Evolutionary conservation across 2,888 invertebrate species (phyloP), one percentile per base, ranked within the genome.

Genomic region (Ichneumon xanthorius): DNA sequence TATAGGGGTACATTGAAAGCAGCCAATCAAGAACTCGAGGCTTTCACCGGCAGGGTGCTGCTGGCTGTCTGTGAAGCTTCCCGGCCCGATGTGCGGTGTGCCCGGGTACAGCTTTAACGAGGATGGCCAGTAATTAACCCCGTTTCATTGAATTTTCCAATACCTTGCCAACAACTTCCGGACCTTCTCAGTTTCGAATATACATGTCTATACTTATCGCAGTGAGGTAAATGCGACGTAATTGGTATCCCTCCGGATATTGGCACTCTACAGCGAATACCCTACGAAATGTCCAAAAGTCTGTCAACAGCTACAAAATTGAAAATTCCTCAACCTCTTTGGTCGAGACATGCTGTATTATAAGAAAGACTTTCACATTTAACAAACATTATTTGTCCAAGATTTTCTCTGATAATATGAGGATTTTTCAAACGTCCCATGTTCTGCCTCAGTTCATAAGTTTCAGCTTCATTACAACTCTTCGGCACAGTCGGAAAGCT

Each of bases 121-220:
- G 89, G 73, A 87, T 87, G 75, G 53, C 86, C 85, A 86, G 88
- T 90, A 91, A 92, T 92, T 90, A 90, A 91, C 89, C 88, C 88
- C 88, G 89, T 92, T 90, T 92, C 90, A 90, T 88, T 88, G 87
- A 87, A 88, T 90, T 91, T 88, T 88, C 88, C 87, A 79, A 75
- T 77, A 37, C 72, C 75, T 83, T 40, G 55, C n/a, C 63, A 65
- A 72, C 76, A 78, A 81, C 68, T 73, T 72, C 40, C 53, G 33
- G 40, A 48, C 33, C 16, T 63, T 50, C 75, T 61, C 53, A 63
- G 30, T 61, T 50, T n/a, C 26, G 30, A 33, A 68, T 67, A 61
- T 30, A 50, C 33, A 22, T 37, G 11, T 4, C 37, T 58, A 11
- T 40, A 45, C n/a, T 4, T 58, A 40, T 67, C 22, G 40, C 5